Percentiles rank a stretch among this genome's conserved stretches.
phyloP scores from a whole-genome alignment of 1,140 invertebrate genomes.

The Papilio polytes region DNA sequence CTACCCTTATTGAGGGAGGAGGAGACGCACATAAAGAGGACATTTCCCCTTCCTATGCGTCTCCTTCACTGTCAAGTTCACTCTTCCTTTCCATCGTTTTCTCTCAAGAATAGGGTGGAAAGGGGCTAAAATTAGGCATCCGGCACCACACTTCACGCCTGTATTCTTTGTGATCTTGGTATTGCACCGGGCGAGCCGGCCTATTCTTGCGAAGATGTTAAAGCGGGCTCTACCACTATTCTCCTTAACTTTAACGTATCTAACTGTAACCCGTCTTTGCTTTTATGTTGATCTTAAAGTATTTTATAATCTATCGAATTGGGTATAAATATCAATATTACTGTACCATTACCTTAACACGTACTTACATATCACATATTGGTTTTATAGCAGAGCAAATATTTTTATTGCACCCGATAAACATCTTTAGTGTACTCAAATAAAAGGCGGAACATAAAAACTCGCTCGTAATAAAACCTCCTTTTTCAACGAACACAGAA shows the following conservation, averaged over 20 bases:
- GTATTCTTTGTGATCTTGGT: no score
- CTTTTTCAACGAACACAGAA: constrained; percentile 5
- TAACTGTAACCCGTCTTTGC: neutral
- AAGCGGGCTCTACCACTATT: no score
- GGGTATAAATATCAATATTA: neutral
- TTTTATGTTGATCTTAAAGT: neutral
- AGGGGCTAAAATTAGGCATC: no score
- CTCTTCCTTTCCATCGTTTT: no score
- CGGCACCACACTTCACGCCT: no score
- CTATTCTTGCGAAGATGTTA: no score
- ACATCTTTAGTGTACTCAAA: constrained; percentile 23
- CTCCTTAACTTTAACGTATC: neutral
- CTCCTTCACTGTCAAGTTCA: no score
- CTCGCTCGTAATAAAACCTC: constrained; percentile 5
- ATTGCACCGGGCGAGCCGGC: no score
- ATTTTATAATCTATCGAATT: neutral
- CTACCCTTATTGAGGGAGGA: no score
- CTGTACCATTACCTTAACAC: neutral
- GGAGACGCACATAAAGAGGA: no score
- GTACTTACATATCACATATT: constrained; percentile 19
- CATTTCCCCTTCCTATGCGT: no score
- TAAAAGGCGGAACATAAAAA: constrained; percentile 22
- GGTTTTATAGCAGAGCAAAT: constrained; percentile 18
- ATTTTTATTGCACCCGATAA: constrained; percentile 3
- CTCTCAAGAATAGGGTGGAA: no score